Base-by-base conservation (phyloP, 1,140 invertebrate genomes). In the Pachypeltis micranthus region DNA sequence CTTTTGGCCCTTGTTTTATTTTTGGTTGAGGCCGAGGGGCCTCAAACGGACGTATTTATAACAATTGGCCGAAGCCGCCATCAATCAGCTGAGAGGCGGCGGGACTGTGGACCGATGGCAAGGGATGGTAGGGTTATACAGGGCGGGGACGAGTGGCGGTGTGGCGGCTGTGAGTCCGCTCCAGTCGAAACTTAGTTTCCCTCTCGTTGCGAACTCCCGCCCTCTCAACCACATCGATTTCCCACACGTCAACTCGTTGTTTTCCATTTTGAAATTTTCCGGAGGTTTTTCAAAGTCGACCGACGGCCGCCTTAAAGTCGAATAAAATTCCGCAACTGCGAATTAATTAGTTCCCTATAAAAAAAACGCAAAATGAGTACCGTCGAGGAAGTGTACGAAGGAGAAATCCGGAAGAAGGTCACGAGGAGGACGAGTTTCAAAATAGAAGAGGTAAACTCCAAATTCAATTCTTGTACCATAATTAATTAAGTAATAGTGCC, bases 351-450 rank as follows among this genome's bases (percentile, higher is more conserved):
- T n/a, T n/a, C n/a, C n/a, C 14, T n/a, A 54, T 7, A 39, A 16
- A 39, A 39, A 39, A 19, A 7, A 7, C 2, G n/a, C 63, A 57
- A 56, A 16, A 69, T 69, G 68, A 66, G 67, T 2, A 69, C 67
- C 29, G 67, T 69, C 29, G 68, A 69, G 47, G 68, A 69, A 26
- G 62, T 65, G 1, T 69, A 69, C 58, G 68, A 69, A 51, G 67
- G 65, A 28, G 68, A 69, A 64, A 61, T 69, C 44, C 62, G 61
- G 59, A 59, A 67, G 2, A 69, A 66, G 14, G 64, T 68, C 2
- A 69, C 67, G 1, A 62, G 68, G 57, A 66, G 68, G 31, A 69
- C 68, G 10, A 68, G 67, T 31, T 69, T 61, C 68, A 69, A 68
- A 63, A 69, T 69, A 19, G 57, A 69, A 61, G 68, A 69, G 65